A percentile compares a stretch with the other conserved stretches of the same genome.
Evolutionary conservation across 2,888 invertebrate species (phyloP).

Genomic region (Scaeva pyrastri): DNA sequence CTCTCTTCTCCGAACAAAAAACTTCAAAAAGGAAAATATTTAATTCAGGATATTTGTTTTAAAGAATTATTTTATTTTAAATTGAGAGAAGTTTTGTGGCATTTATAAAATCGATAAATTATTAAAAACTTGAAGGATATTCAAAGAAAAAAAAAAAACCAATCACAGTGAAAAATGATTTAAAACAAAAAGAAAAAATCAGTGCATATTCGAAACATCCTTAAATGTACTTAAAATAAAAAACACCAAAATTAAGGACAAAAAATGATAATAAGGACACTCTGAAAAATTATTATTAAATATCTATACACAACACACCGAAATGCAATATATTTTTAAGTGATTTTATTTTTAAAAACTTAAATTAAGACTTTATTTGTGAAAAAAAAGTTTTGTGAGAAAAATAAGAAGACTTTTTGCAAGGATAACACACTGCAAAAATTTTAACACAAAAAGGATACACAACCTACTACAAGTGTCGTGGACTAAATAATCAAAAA

Average conservation of each 20-base stretch:
- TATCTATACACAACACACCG: not conserved
- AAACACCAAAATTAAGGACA: constrained; percentile 40
- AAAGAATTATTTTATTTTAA: constrained; percentile 13
- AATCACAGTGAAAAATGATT: constrained; percentile 58
- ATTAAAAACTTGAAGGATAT: constrained; percentile 32
- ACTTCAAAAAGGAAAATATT: not conserved
- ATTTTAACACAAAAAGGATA: constrained; percentile 54
- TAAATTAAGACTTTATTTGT: not conserved
- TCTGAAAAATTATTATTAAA: constrained; percentile 16
- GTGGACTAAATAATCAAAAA: constrained; percentile 42
- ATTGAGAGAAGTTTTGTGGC: constrained; percentile 36
- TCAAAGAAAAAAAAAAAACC: constrained; percentile 17
- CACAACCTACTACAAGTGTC: constrained; percentile 31
- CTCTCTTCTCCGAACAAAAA: constrained; percentile 47
- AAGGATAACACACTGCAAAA: constrained; percentile 58
- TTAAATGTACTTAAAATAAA: constrained; percentile 61
- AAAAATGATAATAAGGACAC: constrained; percentile 74
- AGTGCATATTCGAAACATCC: constrained; percentile 34
- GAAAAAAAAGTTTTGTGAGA: constrained; percentile 51
- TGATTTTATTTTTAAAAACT: constrained; percentile 49
- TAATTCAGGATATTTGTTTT: constrained; percentile 28
- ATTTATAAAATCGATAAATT: constrained; percentile 13
- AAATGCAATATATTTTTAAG: constrained; percentile 75
- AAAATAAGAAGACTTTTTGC: constrained; percentile 37
- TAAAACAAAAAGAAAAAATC: constrained; percentile 47